Percentiles rank a stretch among this genome's conserved stretches.
Evolutionary conservation across 2,113 vertebrate genomes (phyloP).

Genomic region (Burhinus oedicnemus): DNA sequence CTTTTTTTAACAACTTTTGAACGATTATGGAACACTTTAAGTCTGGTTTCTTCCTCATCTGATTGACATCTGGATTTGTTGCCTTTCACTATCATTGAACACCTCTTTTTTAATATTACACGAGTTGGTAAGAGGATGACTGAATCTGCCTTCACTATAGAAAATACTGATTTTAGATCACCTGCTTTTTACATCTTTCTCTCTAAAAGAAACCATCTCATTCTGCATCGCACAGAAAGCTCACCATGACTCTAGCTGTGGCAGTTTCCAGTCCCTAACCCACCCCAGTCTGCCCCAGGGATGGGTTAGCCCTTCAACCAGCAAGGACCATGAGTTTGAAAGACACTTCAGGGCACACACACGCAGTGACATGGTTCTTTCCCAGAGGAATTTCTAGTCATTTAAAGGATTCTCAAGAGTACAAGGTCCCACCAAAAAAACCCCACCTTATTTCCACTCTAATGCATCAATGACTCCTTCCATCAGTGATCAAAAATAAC

Average conservation of each 20-base stretch:
- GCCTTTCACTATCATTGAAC: background rate
- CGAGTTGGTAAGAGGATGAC: background rate
- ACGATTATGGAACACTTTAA: background rate
- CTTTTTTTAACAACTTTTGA: background rate
- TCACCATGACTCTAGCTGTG: fast-evolving
- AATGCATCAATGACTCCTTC: background rate
- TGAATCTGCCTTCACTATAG: background rate
- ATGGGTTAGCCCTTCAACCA: background rate
- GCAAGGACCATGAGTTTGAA: background rate
- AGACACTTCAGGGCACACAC: background rate
- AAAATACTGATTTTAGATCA: background rate
- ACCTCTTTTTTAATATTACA: background rate
- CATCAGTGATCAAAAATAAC: background rate
- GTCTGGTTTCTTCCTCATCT: background rate
- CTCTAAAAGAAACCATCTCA: background rate
- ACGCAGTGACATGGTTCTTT: background rate
- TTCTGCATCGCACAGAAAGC: background rate
- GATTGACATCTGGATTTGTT: background rate
- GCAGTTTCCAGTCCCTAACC: background rate
- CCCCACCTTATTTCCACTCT: background rate
- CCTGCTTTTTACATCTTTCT: background rate
- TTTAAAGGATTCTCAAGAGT: background rate
- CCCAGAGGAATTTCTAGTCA: background rate
- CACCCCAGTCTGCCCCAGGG: background rate
- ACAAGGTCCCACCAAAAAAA: background rate